Evolutionary conservation across 2,113 vertebrate species (phyloP), one percentile per base, ranked within the genome.

Genomic region (Ailurus styani): DNA sequence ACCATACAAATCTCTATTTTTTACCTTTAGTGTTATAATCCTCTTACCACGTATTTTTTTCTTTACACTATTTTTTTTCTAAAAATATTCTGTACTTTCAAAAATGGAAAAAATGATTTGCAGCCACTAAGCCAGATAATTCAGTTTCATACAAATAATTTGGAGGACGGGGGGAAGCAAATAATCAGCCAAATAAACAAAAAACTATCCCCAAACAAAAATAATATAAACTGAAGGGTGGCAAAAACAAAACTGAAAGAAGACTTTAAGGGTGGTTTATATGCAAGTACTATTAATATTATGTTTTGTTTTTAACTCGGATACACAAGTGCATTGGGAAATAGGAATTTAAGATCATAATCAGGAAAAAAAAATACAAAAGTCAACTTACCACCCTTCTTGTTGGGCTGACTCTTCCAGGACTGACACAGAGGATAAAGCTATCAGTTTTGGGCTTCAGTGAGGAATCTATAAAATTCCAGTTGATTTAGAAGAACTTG

Each of bases 341-440:
- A 87, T 9, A 79, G 52, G 45, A 95, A 90, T 95, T 70, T 84
- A 93, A 77, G 52, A 88, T 54, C 75, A 21, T 79, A 96, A 89
- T 95, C 29, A 88, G 42, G 42, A 75, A 90, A 40, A 79, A 83
- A 70, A 85, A 95, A 87, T 87, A 79, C 3, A 78, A 93, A 95
- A 54, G 64, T 86, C 6, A 45, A 40, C 77, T 93, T 87, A 75
- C 62, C 14, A 92, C 7, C 14, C 7, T 94, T 86, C 89, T 42
- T 70, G 2, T 77, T 87, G 7, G 50, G 2, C 55, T 96, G 20
- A 86, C 34, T 57, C 37, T 62, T 93, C 34, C 31, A 68, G 27
- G n/a, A 15, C 64, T 96, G 40, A 77, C 25, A 91, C n/a, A 97
- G 29, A 95, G 5, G 96, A 68, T 90, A 87, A 90, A 93, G 6